These are phyloP conservation scores for Tychaedon coryphoeus DNA, from an alignment of 2,113 vertebrate species.

Conservation along the genomic window DNA sequence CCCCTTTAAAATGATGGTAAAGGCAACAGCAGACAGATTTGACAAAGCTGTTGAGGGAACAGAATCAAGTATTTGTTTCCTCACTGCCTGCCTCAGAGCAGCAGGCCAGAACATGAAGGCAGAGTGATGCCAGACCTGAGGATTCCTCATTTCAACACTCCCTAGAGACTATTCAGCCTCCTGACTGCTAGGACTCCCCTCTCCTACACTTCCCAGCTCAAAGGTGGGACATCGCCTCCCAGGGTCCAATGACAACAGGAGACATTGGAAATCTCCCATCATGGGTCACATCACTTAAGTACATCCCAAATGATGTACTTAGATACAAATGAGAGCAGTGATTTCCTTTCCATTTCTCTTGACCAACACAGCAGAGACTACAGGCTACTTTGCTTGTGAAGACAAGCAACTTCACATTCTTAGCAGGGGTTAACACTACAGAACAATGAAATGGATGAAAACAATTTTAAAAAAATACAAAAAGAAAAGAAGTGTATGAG, in stretches of 20 bases:
- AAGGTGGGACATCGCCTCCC: not conserved
- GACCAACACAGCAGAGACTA: not conserved
- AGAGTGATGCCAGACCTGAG: not conserved
- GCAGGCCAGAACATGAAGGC: not conserved
- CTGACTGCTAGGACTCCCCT: not conserved
- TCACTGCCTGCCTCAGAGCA: not conserved
- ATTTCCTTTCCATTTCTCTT: not conserved
- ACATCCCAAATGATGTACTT: not conserved
- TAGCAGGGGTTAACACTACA: not conserved
- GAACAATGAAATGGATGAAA: not conserved
- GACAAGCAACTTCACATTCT: not conserved
- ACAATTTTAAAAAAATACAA: not conserved
- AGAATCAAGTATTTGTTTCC: not conserved
- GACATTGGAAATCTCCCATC: not conserved
- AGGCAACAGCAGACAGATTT: not conserved
- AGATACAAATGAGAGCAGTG: not conserved
- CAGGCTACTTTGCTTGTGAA: not conserved
- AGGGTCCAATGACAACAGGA: not conserved
- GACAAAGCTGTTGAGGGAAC: not conserved
- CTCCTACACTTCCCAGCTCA: not conserved
- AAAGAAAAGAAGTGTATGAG: not conserved
- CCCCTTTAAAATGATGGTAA: not conserved
- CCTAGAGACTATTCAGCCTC: not conserved
- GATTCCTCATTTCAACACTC: not conserved
- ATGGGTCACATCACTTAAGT: not conserved